Base-by-base conservation (phyloP, 1,140 invertebrate genomes). In the Onthophagus taurus region DNA sequence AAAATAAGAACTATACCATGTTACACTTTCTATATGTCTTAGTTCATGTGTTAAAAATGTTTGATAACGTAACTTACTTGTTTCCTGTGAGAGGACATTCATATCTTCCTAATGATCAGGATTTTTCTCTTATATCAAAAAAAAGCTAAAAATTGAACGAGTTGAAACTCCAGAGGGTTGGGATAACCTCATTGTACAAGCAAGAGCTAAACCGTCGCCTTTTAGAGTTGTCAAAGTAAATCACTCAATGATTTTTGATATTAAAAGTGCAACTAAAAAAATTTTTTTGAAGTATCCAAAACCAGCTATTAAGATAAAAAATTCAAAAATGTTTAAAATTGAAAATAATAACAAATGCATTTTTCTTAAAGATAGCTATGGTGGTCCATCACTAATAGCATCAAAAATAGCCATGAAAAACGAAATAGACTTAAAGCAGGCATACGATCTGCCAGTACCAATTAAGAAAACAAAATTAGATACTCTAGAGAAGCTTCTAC, bases 131-230 rank as follows among this genome's bases (percentile, higher is more conserved):
- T 7, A n/a, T 29, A n/a, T 8, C n/a, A 29, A 29, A 8, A 8
- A 29, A n/a, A n/a, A 29, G 7, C 24, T 8, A 29, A 29, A 29
- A n/a, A n/a, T n/a, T n/a, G n/a, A 12, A 37, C 35, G 33, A 41
- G 42, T 18, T 52, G 51, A 50, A 2, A 55, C 17, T n/a, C 49
- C 52, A 35, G 24, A 44, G 4, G 44, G 57, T 16, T 59, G 53
- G 49, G 14, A 31, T 31, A 33, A 50, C 34, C 26, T 47, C 23
- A 19, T 58, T 31, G 31, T 23, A 16, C 18, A 14, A 12, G 26
- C 48, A 36, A 34, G 52, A 19, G 20, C 31, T 24, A 56, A 49
- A 13, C 52, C 45, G 19, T 39, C 31, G 14, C 47, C 50, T 7
- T 54, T 54, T 43, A 21, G 14, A 8, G 47, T 52, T 7, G 20